Percentiles rank a stretch among this genome's conserved stretches.
These are phyloP conservation scores for Tachystola acroxantha DNA, from an alignment of 2,888 invertebrate species.

Conservation along the genomic window DNA sequence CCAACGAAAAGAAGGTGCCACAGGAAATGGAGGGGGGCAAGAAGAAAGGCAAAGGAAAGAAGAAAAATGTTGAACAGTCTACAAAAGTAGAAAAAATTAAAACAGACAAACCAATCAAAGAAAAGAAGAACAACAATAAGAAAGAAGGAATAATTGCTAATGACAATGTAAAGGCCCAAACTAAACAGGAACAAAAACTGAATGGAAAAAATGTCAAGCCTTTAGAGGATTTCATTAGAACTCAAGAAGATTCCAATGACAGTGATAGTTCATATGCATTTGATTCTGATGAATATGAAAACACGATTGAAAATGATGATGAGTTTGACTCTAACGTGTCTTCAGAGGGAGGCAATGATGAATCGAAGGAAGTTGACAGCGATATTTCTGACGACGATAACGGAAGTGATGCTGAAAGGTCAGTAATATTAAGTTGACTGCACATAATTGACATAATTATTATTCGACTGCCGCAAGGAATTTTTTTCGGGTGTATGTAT, in stretches of 20 bases:
- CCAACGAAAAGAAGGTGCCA: too few species aligned
- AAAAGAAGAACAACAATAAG: conserved; percentile 9
- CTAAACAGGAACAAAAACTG: conserved; percentile 36
- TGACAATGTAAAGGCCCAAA: conserved; percentile 21
- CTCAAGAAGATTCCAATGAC: conserved; percentile 33
- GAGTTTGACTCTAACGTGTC: conserved; percentile 21
- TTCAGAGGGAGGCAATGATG: conserved; percentile 9
- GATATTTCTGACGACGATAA: conserved; percentile 15
- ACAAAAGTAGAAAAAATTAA: conserved; percentile 13
- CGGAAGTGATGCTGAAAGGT: conserved; percentile 27
- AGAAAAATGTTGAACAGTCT: not conserved
- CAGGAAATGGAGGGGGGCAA: too few species aligned
- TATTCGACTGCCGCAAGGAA: too few species aligned
- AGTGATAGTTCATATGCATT: conserved; percentile 50
- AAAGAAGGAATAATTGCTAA: conserved; percentile 12
- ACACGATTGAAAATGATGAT: conserved; percentile 38
- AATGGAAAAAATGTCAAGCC: conserved; percentile 42
- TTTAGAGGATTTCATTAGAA: conserved; percentile 43
- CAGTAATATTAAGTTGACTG: conserved; percentile 9
- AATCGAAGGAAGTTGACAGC: conserved; percentile 20
- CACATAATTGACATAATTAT: too few species aligned
- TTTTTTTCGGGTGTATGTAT: too few species aligned
- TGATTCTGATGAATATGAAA: conserved; percentile 63
- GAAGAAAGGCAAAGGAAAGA: conserved; percentile 11
- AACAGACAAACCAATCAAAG: conserved; percentile 7